phyloP scores from a whole-genome alignment of 2,113 vertebrate genomes.

The Heloderma charlesbogerti region DNA sequence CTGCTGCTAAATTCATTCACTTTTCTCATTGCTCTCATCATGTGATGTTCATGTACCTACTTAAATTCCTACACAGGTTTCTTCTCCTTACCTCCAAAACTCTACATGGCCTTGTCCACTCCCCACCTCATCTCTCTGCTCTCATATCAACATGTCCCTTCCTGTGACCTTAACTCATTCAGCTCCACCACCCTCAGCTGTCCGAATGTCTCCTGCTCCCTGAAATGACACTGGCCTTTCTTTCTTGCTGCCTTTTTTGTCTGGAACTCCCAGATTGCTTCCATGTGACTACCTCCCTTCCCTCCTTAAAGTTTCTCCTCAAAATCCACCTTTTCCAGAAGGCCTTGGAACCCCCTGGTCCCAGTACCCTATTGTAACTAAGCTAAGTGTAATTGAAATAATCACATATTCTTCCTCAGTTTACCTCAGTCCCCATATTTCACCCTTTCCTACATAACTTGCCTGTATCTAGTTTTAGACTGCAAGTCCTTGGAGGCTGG shows the following conservation, averaged over 20 bases:
- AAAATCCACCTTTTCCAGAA: not conserved
- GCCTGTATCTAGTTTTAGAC: not conserved
- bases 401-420: not conserved
- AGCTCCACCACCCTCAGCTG: not conserved
- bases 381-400: not conserved
- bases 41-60: not conserved
- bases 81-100: not conserved
- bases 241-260: not conserved
- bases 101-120: not conserved
- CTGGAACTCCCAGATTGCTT: not conserved
- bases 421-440: not conserved
- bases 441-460: not conserved
- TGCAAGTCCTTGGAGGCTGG: no score
- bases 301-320: not conserved
- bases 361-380: not conserved
- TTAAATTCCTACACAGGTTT: not conserved
- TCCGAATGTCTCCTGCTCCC: not conserved
- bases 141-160: not conserved
- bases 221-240: not conserved
- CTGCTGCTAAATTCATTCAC: not conserved
- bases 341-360: not conserved
- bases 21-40: not conserved
- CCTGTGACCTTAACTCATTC: not conserved
- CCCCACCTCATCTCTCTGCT: not conserved
- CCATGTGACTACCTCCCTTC: not conserved